Evolutionary conservation across 2,797 vertebrate genomes (phyloP).

Genomic region (Gastrophryne carolinensis): DNA sequence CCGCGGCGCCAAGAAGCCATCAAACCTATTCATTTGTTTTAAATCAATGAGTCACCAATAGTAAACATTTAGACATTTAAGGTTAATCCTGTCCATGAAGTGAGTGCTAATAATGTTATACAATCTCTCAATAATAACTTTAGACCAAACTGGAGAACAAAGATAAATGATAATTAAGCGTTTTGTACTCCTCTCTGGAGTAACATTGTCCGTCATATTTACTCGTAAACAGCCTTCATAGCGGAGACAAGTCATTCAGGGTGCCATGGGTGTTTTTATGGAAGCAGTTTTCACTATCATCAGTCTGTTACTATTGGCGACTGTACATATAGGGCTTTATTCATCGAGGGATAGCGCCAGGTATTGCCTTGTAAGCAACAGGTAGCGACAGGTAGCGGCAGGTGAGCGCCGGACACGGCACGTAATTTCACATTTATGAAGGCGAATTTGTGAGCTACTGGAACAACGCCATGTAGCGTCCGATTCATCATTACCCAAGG

Average conservation of each 20-base stretch:
- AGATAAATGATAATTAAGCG: conserved; percentile 54
- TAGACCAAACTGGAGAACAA: conserved; percentile 51
- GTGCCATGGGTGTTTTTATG: too few relatives aligned
- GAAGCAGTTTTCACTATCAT: too few relatives aligned
- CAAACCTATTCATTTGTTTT: conserved; percentile 24
- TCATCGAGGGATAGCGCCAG: too few relatives aligned
- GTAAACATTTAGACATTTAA: conserved; percentile 60
- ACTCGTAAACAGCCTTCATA: conserved; percentile 31
- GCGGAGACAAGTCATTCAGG: conserved; percentile 11
- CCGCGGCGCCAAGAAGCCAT: conserved; percentile 53
- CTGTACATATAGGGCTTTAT: too few relatives aligned
- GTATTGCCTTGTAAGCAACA: too few relatives aligned
- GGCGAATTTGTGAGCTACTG: too few relatives aligned
- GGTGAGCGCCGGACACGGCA: too few relatives aligned
- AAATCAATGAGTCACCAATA: conserved; percentile 51
- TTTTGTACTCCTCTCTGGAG: conserved; percentile 54
- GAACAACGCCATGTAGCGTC: too few relatives aligned
- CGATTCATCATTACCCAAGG: too few relatives aligned
- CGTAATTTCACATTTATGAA: too few relatives aligned
- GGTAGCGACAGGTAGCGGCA: too few relatives aligned
- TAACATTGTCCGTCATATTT: conserved; percentile 61
- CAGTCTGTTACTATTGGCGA: too few relatives aligned
- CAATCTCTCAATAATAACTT: conserved; percentile 54
- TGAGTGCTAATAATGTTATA: conserved; percentile 56
- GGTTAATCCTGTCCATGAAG: conserved; percentile 49